A percentile compares a stretch with the other conserved stretches of the same genome.
These are phyloP conservation scores for Atopsyche davidsoni DNA, from an alignment of 1,140 invertebrate species.

Conservation along the genomic window DNA sequence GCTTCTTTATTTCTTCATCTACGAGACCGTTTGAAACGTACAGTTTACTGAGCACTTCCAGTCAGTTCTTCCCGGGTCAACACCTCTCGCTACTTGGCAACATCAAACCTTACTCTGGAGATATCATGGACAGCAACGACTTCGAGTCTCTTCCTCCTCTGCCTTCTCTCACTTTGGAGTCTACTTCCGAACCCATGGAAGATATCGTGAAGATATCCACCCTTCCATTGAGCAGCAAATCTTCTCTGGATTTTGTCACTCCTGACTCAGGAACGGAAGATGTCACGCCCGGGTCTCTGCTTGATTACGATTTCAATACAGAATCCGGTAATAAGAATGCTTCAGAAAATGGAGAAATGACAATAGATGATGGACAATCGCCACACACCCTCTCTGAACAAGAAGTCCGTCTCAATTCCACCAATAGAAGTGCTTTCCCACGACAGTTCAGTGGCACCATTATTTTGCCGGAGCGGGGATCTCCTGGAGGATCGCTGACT, in stretches of 20 bases:
- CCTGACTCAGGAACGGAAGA: constrained; percentile 56
- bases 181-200: constrained; percentile 33
- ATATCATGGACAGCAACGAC: constrained; percentile 29
- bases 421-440: constrained; percentile 14
- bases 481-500: constrained; percentile 31
- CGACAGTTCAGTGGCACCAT: constrained; percentile 18
- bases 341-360: constrained; percentile 4
- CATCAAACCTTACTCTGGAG: constrained; percentile 24
- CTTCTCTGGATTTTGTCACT: constrained; percentile 46
- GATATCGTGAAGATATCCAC: constrained; percentile 12
- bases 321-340: constrained; percentile 8
- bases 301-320: constrained; percentile 29
- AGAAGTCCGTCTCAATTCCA: constrained; percentile 20
- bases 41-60: constrained; percentile 52
- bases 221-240: constrained; percentile 31
- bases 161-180: constrained; percentile 26
- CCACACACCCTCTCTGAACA: constrained; percentile 7
- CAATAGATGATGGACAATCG: constrained; percentile 5
- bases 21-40: constrained; percentile 61
- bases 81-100: constrained; percentile 39
- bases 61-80: constrained; percentile 66
- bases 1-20: constrained; percentile 66
- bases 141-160: constrained; percentile 19
- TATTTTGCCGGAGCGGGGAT: constrained; percentile 22
- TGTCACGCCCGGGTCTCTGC: constrained; percentile 46